A percentile compares a stretch with the other conserved stretches of the same genome.
Conservation (phyloP, 2,797 vertebrate species). For the Premnoplex brunnescens region DNA sequence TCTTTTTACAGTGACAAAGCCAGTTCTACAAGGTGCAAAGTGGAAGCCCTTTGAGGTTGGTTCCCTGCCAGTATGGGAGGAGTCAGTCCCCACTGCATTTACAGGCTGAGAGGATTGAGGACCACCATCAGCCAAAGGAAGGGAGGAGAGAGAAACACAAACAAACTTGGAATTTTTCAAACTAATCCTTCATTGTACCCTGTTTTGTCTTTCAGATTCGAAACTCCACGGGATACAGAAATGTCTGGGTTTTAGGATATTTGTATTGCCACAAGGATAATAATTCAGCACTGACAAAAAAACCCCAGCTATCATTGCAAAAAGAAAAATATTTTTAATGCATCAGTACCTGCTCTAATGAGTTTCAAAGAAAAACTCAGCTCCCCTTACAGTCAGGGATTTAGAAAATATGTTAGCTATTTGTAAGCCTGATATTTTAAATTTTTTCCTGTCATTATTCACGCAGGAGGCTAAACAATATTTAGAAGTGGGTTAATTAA, state of each 20-base stretch:
- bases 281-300: neutral
- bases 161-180: neutral
- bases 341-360: neutral
- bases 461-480: neutral
- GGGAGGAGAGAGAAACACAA: neutral
- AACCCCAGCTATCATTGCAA: neutral
- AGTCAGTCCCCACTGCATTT: neutral
- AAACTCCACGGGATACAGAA: neutral
- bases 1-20: neutral
- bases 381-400: neutral
- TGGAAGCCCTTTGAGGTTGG: neutral
- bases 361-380: neutral
- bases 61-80: neutral
- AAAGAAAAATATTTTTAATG: neutral
- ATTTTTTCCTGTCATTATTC: neutral
- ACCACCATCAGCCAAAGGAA: neutral
- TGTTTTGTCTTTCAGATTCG: neutral
- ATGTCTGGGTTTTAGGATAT: neutral
- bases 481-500: neutral
- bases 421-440: neutral
- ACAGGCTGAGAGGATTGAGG: neutral
- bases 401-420: neutral
- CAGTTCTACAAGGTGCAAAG: neutral
- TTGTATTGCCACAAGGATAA: neutral
- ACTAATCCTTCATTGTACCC: neutral